Conservation (phyloP, 2,888 invertebrate genomes). For the Limnephilus marmoratus region DNA sequence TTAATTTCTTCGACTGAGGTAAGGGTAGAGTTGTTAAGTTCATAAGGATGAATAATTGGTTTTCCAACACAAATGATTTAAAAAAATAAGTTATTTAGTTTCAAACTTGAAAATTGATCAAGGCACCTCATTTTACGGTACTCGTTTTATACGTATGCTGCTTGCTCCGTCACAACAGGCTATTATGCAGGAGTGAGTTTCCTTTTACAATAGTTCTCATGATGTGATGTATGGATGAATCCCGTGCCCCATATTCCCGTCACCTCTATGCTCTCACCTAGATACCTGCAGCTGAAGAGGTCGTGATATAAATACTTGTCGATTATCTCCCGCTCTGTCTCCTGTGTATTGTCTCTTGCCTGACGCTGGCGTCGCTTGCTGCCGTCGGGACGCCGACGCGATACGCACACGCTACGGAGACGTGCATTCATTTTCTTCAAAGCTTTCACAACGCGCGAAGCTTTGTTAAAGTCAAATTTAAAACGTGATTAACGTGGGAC, state of each 20-base stretch:
- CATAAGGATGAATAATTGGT: too few relatives aligned
- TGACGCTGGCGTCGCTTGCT: not conserved
- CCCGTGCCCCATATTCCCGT: not conserved
- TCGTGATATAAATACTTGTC: constrained; percentile 18
- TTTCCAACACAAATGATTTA: too few relatives aligned
- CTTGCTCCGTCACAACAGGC: not conserved
- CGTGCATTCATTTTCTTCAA: not conserved
- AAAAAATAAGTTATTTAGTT: too few relatives aligned
- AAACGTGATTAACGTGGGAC: not conserved
- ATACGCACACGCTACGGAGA: not conserved
- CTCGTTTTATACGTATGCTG: too few relatives aligned
- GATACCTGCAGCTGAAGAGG: constrained; percentile 3
- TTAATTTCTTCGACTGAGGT: too few relatives aligned
- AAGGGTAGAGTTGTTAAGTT: too few relatives aligned
- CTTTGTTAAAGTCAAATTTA: not conserved
- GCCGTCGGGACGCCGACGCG: not conserved
- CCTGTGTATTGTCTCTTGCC: not conserved
- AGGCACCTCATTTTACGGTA: too few relatives aligned
- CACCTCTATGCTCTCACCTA: constrained; percentile 12
- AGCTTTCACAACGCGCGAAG: not conserved
- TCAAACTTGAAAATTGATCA: too few relatives aligned
- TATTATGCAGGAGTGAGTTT: not conserved
- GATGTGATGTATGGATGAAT: not conserved
- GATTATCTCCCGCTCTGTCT: not conserved
- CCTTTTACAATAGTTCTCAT: not conserved